Evolutionary conservation across 1,140 invertebrate species (phyloP), one percentile per base, ranked within the genome.

Genomic region (Whitmania pigra): DNA sequence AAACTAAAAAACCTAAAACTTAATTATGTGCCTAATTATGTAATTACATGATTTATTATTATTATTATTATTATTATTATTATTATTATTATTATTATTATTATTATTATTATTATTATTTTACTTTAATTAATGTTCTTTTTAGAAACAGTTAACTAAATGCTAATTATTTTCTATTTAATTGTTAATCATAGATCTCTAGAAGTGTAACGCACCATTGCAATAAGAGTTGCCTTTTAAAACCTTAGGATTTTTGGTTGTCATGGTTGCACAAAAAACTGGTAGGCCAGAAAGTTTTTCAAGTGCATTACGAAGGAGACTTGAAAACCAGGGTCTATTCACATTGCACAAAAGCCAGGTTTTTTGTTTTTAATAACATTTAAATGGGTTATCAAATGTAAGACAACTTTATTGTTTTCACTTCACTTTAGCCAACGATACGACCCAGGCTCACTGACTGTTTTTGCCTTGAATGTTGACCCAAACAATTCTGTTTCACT

Each of bases 311-410:
- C 7, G 40, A 40, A 5, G 57, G 27, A 20, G 18, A 18, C 22
- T 20, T 18, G 22, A 60, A 20, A 27, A 54, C 67, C n/a, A 66
- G 71, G 67, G 40, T 72, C 22, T 72, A 72, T 54, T 57, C 67
- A 4, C 71, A 72, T 22, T 72, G 71, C 29, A 72, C 71, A 29
- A 72, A 67, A 9, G 4, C 63, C 49, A 72, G 69, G 69, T 71
- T 15, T n/a, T 15, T 49, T 11, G 15, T 1, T 49, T 49, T 49
- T 3, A 49, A 49, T 5, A 0, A 49, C 31, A 53, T 5, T n/a
- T 54, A 63, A 63, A 13, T 13, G 9, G 9, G 29, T 25, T 63
- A 25, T 17, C 22, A 63, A 25, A 63, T 63, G 1, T 31, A 63
- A 25, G 11, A 25, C 20, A 25, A 31, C 25, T 69, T 69, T 13